phyloP scores from a whole-genome alignment of 2,888 invertebrate species.

The Temnothorax ravouxi region DNA sequence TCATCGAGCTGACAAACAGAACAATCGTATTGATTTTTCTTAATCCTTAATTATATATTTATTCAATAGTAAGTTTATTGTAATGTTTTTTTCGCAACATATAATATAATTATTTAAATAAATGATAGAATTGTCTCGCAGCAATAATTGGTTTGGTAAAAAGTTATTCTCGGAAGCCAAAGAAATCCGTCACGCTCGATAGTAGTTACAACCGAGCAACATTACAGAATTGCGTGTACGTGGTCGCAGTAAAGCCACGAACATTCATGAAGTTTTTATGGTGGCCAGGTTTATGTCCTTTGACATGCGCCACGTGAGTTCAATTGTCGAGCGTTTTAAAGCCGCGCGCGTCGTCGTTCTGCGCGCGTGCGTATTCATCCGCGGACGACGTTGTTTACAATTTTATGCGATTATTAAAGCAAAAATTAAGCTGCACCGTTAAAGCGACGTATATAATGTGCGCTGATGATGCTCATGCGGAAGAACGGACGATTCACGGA shows the following conservation, averaged over 20 bases:
- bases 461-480: not conserved
- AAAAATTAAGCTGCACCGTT: conserved; percentile 74
- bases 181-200: not conserved
- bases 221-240: conserved; percentile 60
- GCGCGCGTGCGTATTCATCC: conserved; percentile 4
- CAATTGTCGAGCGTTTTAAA: conserved; percentile 81
- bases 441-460: conserved; percentile 16
- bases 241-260: conserved; percentile 66
- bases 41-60: not conserved
- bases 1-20: conserved; percentile 33
- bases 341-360: conserved; percentile 37
- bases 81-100: not conserved
- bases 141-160: not conserved
- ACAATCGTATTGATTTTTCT: not conserved
- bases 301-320: conserved; percentile 81
- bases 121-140: not conserved
- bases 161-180: not conserved
- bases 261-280: conserved; percentile 79
- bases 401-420: conserved; percentile 82
- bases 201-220: conserved; percentile 20
- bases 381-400: conserved; percentile 79
- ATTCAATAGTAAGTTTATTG: not conserved
- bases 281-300: conserved; percentile 79
- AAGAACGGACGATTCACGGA: not conserved
- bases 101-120: not conserved